Conservation (phyloP, 2,888 invertebrate species). For the Chrysodeixis includens region DNA sequence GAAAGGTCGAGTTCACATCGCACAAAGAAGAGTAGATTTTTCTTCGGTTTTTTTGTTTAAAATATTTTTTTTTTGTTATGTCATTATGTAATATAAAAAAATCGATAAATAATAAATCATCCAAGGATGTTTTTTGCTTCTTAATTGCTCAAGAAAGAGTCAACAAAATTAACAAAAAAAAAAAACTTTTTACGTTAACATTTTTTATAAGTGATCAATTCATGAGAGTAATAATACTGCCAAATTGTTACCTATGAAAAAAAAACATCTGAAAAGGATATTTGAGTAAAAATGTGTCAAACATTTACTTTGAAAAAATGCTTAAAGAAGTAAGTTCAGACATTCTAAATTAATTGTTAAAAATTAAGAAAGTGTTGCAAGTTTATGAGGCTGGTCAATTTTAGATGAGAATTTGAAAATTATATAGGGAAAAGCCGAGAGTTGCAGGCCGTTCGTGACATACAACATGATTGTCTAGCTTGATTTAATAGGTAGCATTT, state of each 20-base stretch:
- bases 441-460: constrained; percentile 51
- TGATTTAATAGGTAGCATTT: constrained; percentile 43
- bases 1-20: constrained; percentile 82
- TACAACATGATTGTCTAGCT: constrained; percentile 41
- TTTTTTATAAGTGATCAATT: constrained; percentile 26
- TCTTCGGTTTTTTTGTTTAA: constrained; percentile 31
- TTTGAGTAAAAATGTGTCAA: constrained; percentile 68
- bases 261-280: constrained; percentile 46
- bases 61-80: constrained; percentile 16
- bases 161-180: constrained; percentile 24
- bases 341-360: constrained; percentile 81
- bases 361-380: constrained; percentile 53
- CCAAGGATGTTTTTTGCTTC: constrained; percentile 31
- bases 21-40: constrained; percentile 82
- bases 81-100: constrained; percentile 10
- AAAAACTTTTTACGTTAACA: neutral
- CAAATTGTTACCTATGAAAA: constrained; percentile 63
- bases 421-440: constrained; percentile 36
- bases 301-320: constrained; percentile 55
- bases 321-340: constrained; percentile 57
- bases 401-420: constrained; percentile 69
- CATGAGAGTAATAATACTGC: constrained; percentile 63
- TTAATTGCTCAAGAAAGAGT: constrained; percentile 56
- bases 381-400: constrained; percentile 77
- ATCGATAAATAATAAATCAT: constrained; percentile 9